A percentile compares a stretch with the other conserved stretches of the same genome.
Evolutionary conservation across 1,140 invertebrate genomes (phyloP).

Genomic region (Choristoneura fumiferana): DNA sequence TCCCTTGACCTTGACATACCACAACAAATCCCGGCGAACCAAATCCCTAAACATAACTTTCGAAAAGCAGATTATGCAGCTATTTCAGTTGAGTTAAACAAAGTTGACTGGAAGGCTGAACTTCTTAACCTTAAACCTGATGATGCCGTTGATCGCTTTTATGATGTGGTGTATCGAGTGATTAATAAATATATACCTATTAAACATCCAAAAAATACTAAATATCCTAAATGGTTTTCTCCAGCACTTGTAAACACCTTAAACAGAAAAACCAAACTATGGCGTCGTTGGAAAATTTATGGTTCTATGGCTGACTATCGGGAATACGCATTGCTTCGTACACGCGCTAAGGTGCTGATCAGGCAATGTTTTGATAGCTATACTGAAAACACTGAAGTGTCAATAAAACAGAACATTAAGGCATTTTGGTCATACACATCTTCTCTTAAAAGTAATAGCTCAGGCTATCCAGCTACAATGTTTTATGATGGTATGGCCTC

Average conservation of each 20-base stretch:
- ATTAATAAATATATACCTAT: conserved; percentile 6
- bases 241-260: not conserved
- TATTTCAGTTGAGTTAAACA: not conserved
- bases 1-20: not conserved
- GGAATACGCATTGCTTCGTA: conserved; percentile 6
- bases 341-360: not conserved
- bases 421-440: conserved; percentile 1
- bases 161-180: not conserved
- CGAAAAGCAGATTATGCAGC: not conserved
- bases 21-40: not conserved
- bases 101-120: not conserved
- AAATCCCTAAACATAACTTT: not conserved
- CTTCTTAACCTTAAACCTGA: not conserved
- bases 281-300: conserved; percentile 13
- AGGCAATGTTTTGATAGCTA: not conserved
- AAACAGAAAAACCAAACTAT: not conserved
- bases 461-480: not conserved
- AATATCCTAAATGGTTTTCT: conserved; percentile 17
- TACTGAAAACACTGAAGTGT: not conserved
- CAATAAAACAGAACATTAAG: conserved; percentile 1
- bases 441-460: not conserved
- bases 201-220: not conserved
- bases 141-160: not conserved
- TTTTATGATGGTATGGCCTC: not conserved
- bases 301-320: not conserved